These are phyloP conservation scores for Sebastes kiyomatsui DNA, from an alignment of 2,797 vertebrate species.

Conservation along the genomic window DNA sequence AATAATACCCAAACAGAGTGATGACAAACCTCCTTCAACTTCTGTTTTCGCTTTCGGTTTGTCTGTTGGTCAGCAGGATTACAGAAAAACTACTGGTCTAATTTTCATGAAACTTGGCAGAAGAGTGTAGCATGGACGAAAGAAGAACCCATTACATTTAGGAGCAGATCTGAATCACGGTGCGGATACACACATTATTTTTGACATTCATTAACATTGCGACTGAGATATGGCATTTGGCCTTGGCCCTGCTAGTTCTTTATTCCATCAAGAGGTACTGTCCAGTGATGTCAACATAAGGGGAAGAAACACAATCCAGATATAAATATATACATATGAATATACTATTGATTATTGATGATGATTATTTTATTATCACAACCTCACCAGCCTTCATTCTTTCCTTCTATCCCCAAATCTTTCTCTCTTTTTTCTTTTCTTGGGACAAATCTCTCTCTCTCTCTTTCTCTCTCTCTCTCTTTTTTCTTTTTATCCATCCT, in stretches of 20 bases:
- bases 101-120: too few species aligned
- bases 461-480: background rate
- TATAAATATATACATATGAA: background rate
- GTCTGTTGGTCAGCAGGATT: too few species aligned
- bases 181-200: too few species aligned
- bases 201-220: too few species aligned
- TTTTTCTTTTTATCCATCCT: conserved; percentile 14
- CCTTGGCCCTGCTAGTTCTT: background rate
- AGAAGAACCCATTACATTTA: too few species aligned
- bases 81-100: too few species aligned
- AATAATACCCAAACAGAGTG: too few species aligned
- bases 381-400: background rate
- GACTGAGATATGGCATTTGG: too few species aligned
- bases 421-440: background rate
- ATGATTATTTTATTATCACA: background rate
- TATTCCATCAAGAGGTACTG: background rate
- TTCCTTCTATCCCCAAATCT: background rate
- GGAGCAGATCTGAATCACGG: background rate
- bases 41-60: too few species aligned
- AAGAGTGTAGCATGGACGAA: too few species aligned
- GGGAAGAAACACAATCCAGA: background rate
- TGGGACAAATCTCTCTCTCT: background rate
- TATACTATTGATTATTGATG: background rate
- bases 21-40: too few species aligned
- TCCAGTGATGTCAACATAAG: background rate